Conservation (phyloP, 2,888 invertebrate genomes). For the Clanis bilineata region DNA sequence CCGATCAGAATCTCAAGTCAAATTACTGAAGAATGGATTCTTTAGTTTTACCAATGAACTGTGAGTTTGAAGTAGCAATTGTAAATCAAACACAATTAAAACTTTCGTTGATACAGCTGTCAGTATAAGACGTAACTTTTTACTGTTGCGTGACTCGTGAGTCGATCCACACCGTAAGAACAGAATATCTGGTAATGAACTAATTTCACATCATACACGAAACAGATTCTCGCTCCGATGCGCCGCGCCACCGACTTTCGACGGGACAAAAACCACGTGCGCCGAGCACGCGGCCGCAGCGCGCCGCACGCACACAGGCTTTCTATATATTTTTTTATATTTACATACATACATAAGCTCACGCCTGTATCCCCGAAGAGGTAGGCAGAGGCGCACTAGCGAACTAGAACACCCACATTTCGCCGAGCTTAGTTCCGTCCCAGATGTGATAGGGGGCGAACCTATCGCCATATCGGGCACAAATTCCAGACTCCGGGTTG, state of each 20-base stretch:
- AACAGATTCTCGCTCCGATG: constrained; percentile 29
- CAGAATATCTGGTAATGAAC: constrained; percentile 9
- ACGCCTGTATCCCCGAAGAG: too few species aligned
- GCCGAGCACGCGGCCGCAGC: constrained; percentile 32
- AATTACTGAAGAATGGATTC: not conserved
- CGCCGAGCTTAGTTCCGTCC: too few species aligned
- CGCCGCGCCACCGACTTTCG: constrained; percentile 18
- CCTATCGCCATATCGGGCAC: too few species aligned
- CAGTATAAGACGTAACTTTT: not conserved
- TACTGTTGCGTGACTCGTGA: not conserved
- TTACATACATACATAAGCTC: too few species aligned
- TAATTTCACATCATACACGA: constrained; percentile 10
- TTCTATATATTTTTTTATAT: not conserved
- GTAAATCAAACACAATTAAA: not conserved
- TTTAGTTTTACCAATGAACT: not conserved
- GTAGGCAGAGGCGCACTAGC: too few species aligned
- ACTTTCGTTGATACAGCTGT: not conserved
- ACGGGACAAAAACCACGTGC: constrained; percentile 20
- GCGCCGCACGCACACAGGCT: constrained; percentile 17
- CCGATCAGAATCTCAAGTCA: too few species aligned
- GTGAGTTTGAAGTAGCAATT: too few species aligned
- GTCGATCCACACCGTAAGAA: not conserved
- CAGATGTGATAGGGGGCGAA: too few species aligned
- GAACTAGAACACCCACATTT: too few species aligned
- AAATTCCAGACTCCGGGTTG: too few species aligned